Evolutionary conservation across 2,888 invertebrate genomes (phyloP), one percentile per base, ranked within the genome.

Genomic region (Tricholauxania praeusta): DNA sequence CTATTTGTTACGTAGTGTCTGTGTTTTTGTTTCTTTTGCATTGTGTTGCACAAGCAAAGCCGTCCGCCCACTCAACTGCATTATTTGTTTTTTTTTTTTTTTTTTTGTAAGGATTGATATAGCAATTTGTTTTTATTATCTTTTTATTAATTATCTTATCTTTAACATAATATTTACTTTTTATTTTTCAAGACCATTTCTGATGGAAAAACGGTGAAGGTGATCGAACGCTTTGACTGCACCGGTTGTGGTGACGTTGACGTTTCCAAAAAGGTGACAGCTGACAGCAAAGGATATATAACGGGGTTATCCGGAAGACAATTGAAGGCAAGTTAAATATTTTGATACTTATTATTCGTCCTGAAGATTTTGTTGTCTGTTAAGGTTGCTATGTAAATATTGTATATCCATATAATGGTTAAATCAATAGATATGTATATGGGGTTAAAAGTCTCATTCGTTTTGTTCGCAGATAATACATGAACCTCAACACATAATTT

Each of bases 171-270:
- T 51, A n/a, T 28, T 48, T 55, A n/a, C 28, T 70, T 53, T 65
- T 60, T 74, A 51, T 47, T 76, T 80, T 77, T 80, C 80, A 87
- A 98, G 97, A 90, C 91, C 78, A 95, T 98, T 17, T 92, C 93
- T 74, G 94, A 96, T 85, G 97, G 97, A 4, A 82, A 81, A 59
- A 93, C 94, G 82, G 91, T 93, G 19, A 99, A 99, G 89, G 93
- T 99, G 66, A 92, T 99, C 82, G 98, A 98, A 87, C 91, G 98
- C 75, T 95, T 93, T 84, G 98, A 99, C 89, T 97, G 97, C 83
- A 96, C 96, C 80, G 99, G 99, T 22, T 94, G 96, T 83, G 99
- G 99, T 6, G 99, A 99, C 90, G 97, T 99, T 72, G 96, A 96
- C 86, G 97, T 96, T 10, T 93, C 93, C 68, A 93, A 92, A 74